Percentiles rank a stretch among this genome's conserved stretches.
These are phyloP conservation scores for Axinella damicornis DNA, from an alignment of 37 sponge, comb jelly and placozoan species.

Conservation along the genomic window DNA sequence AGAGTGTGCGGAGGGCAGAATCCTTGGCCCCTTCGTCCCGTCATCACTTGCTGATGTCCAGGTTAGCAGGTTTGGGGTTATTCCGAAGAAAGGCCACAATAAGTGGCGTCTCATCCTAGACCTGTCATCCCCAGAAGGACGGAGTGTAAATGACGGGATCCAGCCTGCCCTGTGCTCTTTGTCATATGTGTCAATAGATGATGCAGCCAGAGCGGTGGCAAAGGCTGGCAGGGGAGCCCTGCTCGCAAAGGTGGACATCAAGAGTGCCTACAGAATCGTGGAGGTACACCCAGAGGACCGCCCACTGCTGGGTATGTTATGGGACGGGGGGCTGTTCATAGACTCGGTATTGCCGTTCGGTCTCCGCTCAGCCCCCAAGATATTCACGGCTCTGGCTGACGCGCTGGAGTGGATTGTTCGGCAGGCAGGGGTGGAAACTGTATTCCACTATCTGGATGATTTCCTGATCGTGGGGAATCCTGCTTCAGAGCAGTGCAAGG, in stretches of 20 bases:
- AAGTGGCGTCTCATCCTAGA: constrained; percentile 17
- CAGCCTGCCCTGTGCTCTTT: background rate
- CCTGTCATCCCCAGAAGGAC: constrained; percentile 7
- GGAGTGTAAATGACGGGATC: constrained; percentile 18
- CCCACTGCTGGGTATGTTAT: constrained; percentile 29
- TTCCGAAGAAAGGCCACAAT: background rate
- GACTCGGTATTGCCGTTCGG: constrained; percentile 48
- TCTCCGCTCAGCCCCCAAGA: background rate
- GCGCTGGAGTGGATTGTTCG: constrained; percentile 34
- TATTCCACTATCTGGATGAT: constrained; percentile 42
- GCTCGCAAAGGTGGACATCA: constrained; percentile 19
- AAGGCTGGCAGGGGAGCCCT: background rate
- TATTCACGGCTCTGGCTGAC: constrained; percentile 32
- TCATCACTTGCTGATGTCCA: background rate
- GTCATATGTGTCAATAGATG: background rate
- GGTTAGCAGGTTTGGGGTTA: background rate
- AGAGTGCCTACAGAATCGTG: constrained; percentile 16
- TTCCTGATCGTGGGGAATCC: background rate
- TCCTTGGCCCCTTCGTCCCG: too few relatives aligned
- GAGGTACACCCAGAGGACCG: constrained; percentile 46
- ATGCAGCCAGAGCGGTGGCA: background rate
- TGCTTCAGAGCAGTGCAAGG: constrained; percentile 2
- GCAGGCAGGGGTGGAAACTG: background rate
- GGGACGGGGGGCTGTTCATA: constrained; percentile 23
- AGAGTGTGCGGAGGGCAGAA: background rate